phyloP scores from a whole-genome alignment of 2,113 vertebrate species.

The Colius striatus region DNA sequence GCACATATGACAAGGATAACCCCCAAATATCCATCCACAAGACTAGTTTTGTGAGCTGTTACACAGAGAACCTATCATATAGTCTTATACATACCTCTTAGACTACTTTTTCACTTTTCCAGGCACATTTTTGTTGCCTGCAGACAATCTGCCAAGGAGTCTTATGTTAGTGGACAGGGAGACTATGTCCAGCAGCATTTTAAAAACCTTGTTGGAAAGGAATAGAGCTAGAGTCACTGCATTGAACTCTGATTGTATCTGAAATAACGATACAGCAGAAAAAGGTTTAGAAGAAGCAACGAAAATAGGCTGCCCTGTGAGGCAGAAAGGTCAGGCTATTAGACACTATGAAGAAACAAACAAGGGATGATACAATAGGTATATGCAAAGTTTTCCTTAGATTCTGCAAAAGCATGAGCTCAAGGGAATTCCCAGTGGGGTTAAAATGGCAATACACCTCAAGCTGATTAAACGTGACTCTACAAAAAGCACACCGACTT shows the following conservation, averaged over 20 bases:
- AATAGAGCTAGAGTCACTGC: background rate
- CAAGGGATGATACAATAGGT: background rate
- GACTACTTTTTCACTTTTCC: background rate
- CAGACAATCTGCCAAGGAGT: background rate
- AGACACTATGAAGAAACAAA: conserved; percentile 19
- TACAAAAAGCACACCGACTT: background rate
- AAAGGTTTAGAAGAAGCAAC: background rate
- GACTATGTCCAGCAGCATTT: background rate
- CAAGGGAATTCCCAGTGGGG: background rate
- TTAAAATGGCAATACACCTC: conserved; percentile 18
- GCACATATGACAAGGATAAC: background rate
- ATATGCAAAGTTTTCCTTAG: conserved; percentile 25
- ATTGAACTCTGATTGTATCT: background rate
- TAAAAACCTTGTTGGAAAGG: background rate
- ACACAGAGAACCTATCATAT: background rate
- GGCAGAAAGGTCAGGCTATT: conserved; percentile 39
- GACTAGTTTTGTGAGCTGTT: background rate
- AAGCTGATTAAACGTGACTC: background rate
- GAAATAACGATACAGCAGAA: background rate
- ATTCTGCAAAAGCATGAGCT: conserved; percentile 7
- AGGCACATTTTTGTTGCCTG: background rate
- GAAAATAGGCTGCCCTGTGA: background rate
- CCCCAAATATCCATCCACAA: background rate
- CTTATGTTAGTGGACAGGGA: background rate
- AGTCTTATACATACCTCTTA: background rate